Base-by-base conservation (phyloP, 2,113 vertebrate genomes). In the Etia nguti region DNA sequence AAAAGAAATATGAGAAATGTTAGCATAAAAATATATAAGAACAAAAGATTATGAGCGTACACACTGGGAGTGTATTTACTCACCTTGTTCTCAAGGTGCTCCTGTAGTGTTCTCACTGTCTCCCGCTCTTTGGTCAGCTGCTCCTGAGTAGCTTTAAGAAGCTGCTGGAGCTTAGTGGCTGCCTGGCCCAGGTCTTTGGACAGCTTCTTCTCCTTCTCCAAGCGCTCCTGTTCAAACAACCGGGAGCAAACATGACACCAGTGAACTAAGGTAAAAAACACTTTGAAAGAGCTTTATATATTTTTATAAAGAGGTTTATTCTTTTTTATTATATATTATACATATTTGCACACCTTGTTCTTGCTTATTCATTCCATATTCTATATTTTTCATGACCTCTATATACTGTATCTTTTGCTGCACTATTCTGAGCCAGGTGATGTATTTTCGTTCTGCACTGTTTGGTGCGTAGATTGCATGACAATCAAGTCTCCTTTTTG, bases 171-270 rank as follows among this genome's bases (percentile, higher is more conserved):
- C 93, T 98, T 98, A 83, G 96, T 97, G 91, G 98, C 97, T 12
- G 98, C 97, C 24, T 96, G 97, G 83, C 97, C 97, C 85, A 98
- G 95, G 90, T 98, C 97, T 95, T 97, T 97, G 31, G 97, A 97
- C 93, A 99, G 88, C 92, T 97, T 98, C 93, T 98, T 98, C 94
- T 99, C 98, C 85, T 99, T 99, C 80, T 97, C 97, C 93, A 99
- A 95, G 82, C 97, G 97, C 89, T 98, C 97, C 98, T 99, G 92
- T 50, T 48, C 4, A 11, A 22, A 83, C 34, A 81, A 24, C 10
- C 20, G 36, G n/a, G 2, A 20, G 8, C n/a, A 86, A 80, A 73
- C 4, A 4, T 80, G 77, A 86, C 11, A 41, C 38, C 24, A 15
- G 18, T 31, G 16, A 31, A 77, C 24, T 4, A 77, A 50, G n/a